phyloP scores from a whole-genome alignment of 2,797 vertebrate species.

The Channa striata region DNA sequence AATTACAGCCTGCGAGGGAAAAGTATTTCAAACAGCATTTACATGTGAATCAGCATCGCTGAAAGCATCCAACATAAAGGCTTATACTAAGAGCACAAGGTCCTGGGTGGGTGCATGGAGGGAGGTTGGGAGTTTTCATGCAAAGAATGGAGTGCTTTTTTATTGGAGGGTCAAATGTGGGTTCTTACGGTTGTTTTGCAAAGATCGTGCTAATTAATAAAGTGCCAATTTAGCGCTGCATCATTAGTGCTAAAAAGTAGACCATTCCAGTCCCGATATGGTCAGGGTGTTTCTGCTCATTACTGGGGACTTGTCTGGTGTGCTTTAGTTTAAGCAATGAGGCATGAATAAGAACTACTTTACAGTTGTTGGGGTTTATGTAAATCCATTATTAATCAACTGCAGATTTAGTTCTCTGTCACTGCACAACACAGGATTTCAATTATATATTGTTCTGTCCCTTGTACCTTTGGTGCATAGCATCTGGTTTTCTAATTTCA shows the following conservation, averaged over 20 bases:
- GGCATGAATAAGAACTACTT: slow-evolving; percentile 14
- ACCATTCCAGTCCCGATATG: slow-evolving; percentile 29
- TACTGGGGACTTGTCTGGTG: slow-evolving; percentile 22
- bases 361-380: slow-evolving; percentile 8
- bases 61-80: slow-evolving; percentile 65
- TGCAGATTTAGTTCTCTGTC: background rate
- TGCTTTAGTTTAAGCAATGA: slow-evolving; percentile 15
- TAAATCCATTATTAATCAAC: slow-evolving; percentile 16
- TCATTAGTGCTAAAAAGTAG: slow-evolving; percentile 48
- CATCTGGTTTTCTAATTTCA: no score
- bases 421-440: background rate
- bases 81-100: slow-evolving; percentile 47
- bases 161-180: slow-evolving; percentile 62
- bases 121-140: slow-evolving; percentile 25
- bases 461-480: background rate
- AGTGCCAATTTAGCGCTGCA: slow-evolving; percentile 50
- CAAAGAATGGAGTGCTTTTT: slow-evolving; percentile 58
- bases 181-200: slow-evolving; percentile 37
- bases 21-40: slow-evolving; percentile 75
- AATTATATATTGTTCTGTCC: background rate
- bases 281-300: slow-evolving; percentile 34
- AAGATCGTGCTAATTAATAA: slow-evolving; percentile 71
- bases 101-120: slow-evolving; percentile 2
- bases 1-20: slow-evolving; percentile 52
- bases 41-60: slow-evolving; percentile 78